Evolutionary conservation across 2,113 vertebrate genomes (phyloP), one percentile per base, ranked within the genome.

Genomic region (Chionodraco myersi): DNA sequence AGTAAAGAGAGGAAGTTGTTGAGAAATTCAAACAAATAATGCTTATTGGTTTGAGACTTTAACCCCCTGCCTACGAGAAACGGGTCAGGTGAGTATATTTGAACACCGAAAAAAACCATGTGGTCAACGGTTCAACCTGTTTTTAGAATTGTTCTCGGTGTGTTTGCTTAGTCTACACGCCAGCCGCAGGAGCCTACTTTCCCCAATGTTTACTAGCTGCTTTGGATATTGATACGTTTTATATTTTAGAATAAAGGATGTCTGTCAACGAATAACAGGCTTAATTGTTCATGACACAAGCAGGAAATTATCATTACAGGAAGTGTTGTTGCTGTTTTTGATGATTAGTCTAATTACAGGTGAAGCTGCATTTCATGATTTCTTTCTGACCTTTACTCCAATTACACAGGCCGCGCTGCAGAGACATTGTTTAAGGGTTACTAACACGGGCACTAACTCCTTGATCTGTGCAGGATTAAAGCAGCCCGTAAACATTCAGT

Each of bases 361-460:
- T 41, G n/a, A 54, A 26, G 45, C 21, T 51, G 14, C 16, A 14
- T 53, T 67, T 58, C 1, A 11, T 66, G 59, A 65, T 34, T 45
- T 2, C 18, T 21, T 6, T 26, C 3, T 78, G 49, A 86, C 58
- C 57, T 90, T 92, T 84, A 15, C 18, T 48, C 73, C 10, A 77
- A 36, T 77, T 73, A 45, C 16, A 60, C 16, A 30, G 8, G 14
- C 57, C 23, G 14, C 3, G 5, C 11, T 0, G 0, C 15, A 23
- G 1, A 65, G 6, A 12, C 5, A 0, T 26, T 26, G 26, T 26
- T 26, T 26, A 2, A 1, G 0, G 10, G 1, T 41, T 18, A 49
- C 4, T 44, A 6, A 34, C 13, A 10, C 48, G 45, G 7, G 36
- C 36, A 41, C 7, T 41, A 41, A 5, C 36, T 41, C 36, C 36